These are phyloP conservation scores for Leucoma salicis DNA, from an alignment of 2,888 invertebrate genomes.

Conservation along the genomic window DNA sequence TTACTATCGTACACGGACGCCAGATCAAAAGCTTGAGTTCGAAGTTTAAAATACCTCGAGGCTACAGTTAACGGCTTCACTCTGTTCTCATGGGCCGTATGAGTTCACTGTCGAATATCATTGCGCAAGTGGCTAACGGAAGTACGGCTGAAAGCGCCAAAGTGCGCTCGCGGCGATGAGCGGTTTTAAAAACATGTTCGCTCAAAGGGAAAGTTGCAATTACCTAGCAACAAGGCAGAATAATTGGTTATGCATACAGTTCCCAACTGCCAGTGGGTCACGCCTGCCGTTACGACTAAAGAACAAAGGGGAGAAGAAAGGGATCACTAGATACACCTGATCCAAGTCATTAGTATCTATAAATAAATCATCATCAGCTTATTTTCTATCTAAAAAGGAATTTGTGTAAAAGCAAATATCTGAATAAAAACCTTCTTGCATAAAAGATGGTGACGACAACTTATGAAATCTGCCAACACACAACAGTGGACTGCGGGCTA, in stretches of 20 bases:
- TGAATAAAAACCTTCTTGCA: no score
- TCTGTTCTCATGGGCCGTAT: constrained; percentile 13
- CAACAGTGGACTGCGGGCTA: no score
- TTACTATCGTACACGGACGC: constrained; percentile 12
- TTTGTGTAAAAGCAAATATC: no score
- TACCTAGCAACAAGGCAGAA: constrained; percentile 26
- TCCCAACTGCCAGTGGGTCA: constrained; percentile 36
- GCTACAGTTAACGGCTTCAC: constrained; percentile 26
- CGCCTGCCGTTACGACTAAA: constrained; percentile 39
- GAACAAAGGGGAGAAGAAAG: constrained; percentile 34
- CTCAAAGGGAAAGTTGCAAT: constrained; percentile 34
- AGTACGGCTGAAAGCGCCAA: constrained; percentile 22
- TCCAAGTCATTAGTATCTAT: constrained; percentile 10
- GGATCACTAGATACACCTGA: constrained; percentile 47
- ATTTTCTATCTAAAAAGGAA: no score
- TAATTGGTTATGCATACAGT: constrained; percentile 39
- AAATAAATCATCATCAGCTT: no score
- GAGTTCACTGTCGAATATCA: constrained; percentile 15
- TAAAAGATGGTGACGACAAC: no score
- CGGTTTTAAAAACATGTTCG: constrained; percentile 29
- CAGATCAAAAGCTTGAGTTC: constrained; percentile 12
- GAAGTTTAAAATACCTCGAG: constrained; percentile 28
- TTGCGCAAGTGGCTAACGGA: constrained; percentile 31
- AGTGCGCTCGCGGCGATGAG: constrained; percentile 24
- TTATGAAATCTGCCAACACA: no score